Evolutionary conservation across 2,888 invertebrate species (phyloP), one percentile per base, ranked within the genome.

Genomic region (Oscheius sp.): DNA sequence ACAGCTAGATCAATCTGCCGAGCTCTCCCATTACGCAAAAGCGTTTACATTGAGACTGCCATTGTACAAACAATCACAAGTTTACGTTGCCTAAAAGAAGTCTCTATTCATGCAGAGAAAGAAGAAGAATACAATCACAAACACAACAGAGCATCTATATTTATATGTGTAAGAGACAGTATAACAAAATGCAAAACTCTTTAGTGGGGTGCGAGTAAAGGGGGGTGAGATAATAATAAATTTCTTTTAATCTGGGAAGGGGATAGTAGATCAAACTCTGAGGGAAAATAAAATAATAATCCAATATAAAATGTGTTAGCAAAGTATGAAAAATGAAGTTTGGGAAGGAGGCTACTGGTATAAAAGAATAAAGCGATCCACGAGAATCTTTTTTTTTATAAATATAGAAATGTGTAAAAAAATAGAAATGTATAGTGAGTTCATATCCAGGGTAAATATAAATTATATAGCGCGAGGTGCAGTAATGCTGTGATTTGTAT

Each of bases 341-440:
- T 59, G 3, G 27, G 21, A 43, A 29, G 41, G 41, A 7, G 55
- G 55, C 25, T 23, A 25, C 21, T 9, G 61, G 43, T 29, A 29
- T 18, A 58, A 18, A 41, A 45, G 25, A 21, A 66, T 66, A 66
- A 66, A 66, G 66, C 66, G 52, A 66, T 66, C 66, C 66, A 46
- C 61, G 66, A 66, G 66, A 66, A 66, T 66, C 66, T 45, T 27
- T 46, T 21, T 43, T 16, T 43, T 49, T 46, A 49, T 25, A 52
- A 25, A 66, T 68, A 53, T 16, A 66, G 52, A 66, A n/a, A n/a
- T n/a, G n/a, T 66, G 49, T 55, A 9, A 5, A 27, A 69, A 69
- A 55, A 69, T 69, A 69, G 68, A 68, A 53, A 55, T 41, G 43
- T 53, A 69, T 53, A 55, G 69, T 69, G 69, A 69, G 69, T 69